These are phyloP conservation scores for Odontamblyopus rebecca DNA, from an alignment of 2,797 vertebrate species.

Conservation along the genomic window DNA sequence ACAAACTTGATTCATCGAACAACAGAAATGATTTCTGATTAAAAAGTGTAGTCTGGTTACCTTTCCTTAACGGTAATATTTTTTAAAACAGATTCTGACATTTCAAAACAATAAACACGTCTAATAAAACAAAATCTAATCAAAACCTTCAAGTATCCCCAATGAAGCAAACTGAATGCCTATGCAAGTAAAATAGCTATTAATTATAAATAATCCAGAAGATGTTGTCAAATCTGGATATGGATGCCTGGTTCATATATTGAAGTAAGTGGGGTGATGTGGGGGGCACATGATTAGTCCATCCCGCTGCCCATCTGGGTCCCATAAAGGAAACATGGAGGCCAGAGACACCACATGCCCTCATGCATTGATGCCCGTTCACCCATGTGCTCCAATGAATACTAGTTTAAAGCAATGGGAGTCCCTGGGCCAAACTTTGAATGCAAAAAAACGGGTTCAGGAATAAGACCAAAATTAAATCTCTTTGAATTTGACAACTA, in stretches of 20 bases:
- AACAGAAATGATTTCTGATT: not conserved
- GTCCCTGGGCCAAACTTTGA: not conserved
- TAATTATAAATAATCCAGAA: not conserved
- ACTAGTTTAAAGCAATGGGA: slow-evolving; percentile 29
- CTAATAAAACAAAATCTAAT: not conserved
- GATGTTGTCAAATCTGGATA: not conserved
- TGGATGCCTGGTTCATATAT: slow-evolving; percentile 18
- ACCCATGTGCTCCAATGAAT: slow-evolving; percentile 58
- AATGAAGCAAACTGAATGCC: too few relatives aligned
- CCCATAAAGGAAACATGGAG: slow-evolving; percentile 72
- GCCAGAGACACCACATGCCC: slow-evolving; percentile 74
- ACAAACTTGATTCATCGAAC: not conserved
- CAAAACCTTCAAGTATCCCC: not conserved
- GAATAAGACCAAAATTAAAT: not conserved
- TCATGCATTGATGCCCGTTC: slow-evolving; percentile 63
- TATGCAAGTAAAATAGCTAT: not conserved
- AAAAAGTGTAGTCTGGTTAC: not conserved
- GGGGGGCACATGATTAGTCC: slow-evolving; percentile 75
- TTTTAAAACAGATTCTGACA: not conserved
- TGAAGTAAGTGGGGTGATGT: slow-evolving; percentile 59
- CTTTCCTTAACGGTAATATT: not conserved
- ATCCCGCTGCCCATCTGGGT: slow-evolving; percentile 80
- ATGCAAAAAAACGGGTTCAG: not conserved
- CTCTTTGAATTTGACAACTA: not conserved
- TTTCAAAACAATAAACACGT: not conserved